A percentile compares a stretch with the other conserved stretches of the same genome.
Evolutionary conservation across 2,113 vertebrate species (phyloP).

Genomic region (Hystrix brachyura): DNA sequence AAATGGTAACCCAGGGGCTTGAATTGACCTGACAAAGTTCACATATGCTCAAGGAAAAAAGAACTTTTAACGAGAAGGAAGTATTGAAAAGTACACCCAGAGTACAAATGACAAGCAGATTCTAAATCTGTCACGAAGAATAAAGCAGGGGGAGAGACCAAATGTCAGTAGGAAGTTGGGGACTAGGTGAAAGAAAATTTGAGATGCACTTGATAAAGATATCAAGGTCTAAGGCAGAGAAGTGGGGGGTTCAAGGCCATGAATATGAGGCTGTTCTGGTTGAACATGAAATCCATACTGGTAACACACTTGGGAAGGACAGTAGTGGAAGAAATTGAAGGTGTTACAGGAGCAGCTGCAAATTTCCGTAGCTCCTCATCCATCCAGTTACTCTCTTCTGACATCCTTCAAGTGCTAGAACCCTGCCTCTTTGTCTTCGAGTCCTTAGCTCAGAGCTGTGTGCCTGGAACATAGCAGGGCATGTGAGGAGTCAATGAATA

Average conservation of each 20-base stretch:
- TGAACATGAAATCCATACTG: not conserved
- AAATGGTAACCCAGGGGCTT: not conserved
- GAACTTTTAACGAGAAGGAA: not conserved
- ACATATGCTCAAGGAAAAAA: slow-evolving; percentile 34
- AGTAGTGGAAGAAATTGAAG: not conserved
- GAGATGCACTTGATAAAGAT: not conserved
- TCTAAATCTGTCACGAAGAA: slow-evolving; percentile 6
- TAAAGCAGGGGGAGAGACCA: not conserved
- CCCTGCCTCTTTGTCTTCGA: not conserved
- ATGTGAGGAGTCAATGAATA: not conserved
- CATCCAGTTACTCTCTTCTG: not conserved
- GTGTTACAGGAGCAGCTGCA: not conserved
- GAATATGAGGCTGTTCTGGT: not conserved
- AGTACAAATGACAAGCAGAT: slow-evolving; percentile 29
- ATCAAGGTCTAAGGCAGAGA: not conserved
- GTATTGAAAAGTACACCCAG: not conserved
- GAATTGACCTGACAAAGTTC: not conserved
- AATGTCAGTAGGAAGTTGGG: not conserved
- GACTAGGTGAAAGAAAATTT: not conserved
- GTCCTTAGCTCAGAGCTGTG: not conserved
- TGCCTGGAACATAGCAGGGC: not conserved
- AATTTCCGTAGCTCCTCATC: not conserved
- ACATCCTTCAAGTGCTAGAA: not conserved
- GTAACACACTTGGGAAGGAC: not conserved
- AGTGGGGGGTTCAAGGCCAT: not conserved